Evolutionary conservation across 2,888 invertebrate genomes (phyloP).

Genomic region (Xylota segnis): DNA sequence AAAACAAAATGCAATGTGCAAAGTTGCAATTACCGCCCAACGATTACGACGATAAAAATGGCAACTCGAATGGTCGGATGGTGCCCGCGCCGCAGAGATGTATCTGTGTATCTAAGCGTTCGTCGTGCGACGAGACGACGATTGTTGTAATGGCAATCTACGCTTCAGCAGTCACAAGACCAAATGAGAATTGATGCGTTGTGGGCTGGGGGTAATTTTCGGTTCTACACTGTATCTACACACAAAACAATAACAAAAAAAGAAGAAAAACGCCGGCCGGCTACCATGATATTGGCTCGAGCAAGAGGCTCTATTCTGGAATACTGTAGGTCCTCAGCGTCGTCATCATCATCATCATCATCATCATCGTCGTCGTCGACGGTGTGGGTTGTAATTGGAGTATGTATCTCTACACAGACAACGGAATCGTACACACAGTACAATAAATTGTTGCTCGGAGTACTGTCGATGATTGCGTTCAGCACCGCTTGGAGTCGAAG

Average conservation of each 20-base stretch:
- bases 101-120: constrained; percentile 34
- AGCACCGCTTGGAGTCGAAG: constrained; percentile 25
- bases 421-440: constrained; percentile 35
- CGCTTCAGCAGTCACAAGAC: constrained; percentile 71
- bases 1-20: constrained; percentile 56
- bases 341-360: constrained; percentile 25
- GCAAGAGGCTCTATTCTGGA: constrained; percentile 7
- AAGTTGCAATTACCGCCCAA: constrained; percentile 70
- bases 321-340: constrained; percentile 53
- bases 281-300: constrained; percentile 14
- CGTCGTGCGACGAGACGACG: constrained; percentile 5
- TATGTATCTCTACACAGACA: constrained; percentile 29
- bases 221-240: constrained; percentile 3
- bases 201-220: constrained; percentile 64
- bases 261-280: constrained; percentile 7
- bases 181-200: constrained; percentile 68
- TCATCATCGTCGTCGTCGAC: constrained; percentile 11
- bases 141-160: constrained; percentile 63
- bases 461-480: constrained; percentile 60
- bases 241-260: constrained; percentile 4
- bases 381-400: constrained; percentile 74
- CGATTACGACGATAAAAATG: constrained; percentile 51
- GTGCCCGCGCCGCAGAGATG: constrained; percentile 24
- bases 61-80: constrained; percentile 25
- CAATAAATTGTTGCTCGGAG: constrained; percentile 52